A percentile compares a stretch with the other conserved stretches of the same genome.
Evolutionary conservation across 2,113 vertebrate species (phyloP).

Genomic region (Brachyhypopomus gauderio): DNA sequence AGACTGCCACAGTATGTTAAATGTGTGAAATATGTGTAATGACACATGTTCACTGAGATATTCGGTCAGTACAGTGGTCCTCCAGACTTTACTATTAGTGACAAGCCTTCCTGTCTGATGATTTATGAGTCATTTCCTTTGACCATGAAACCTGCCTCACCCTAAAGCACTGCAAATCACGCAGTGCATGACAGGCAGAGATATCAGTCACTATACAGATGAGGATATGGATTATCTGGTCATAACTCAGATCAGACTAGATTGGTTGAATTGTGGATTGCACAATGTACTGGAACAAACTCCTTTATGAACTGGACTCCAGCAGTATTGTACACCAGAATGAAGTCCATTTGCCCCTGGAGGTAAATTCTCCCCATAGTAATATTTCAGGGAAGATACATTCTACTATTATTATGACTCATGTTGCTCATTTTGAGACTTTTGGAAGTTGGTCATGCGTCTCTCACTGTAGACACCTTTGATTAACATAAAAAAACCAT

Average conservation of each 20-base stretch:
- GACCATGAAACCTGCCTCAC: slow-evolving; percentile 9
- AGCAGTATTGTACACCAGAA: not conserved
- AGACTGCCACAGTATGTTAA: too few relatives aligned
- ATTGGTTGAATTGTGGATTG: not conserved
- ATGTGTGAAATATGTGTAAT: too few relatives aligned
- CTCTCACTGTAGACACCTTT: not conserved
- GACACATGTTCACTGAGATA: too few relatives aligned
- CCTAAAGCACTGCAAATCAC: slow-evolving; percentile 2
- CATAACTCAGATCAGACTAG: not conserved
- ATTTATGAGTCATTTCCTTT: slow-evolving; percentile 34
- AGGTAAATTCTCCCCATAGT: not conserved
- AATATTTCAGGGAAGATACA: not conserved
- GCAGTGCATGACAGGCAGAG: not conserved
- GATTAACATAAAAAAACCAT: too few relatives aligned
- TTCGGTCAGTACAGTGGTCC: not conserved
- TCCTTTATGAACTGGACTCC: not conserved
- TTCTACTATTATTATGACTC: not conserved
- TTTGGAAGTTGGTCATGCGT: not conserved
- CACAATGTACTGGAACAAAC: not conserved
- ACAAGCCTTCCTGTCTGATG: not conserved
- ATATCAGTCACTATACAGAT: slow-evolving; percentile 2
- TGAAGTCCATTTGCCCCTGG: not conserved
- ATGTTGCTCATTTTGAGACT: not conserved
- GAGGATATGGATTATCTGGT: not conserved
- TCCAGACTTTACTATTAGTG: not conserved